Evolutionary conservation across 2,888 invertebrate genomes (phyloP).

Genomic region (Abrostola triplasia): DNA sequence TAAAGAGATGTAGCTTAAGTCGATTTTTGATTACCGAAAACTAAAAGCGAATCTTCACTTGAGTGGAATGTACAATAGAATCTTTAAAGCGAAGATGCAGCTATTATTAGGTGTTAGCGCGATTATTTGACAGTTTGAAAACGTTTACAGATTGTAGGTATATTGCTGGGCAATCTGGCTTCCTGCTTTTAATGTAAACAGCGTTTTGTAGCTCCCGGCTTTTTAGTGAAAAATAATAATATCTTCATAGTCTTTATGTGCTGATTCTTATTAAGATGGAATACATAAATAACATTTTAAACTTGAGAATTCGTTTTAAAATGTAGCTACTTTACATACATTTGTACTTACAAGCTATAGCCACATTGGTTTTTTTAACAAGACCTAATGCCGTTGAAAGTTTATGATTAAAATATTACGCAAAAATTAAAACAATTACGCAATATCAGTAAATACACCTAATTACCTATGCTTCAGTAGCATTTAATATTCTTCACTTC

Average conservation of each 20-base stretch:
- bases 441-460: neutral
- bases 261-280: conserved; percentile 69
- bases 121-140: conserved; percentile 88
- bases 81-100: conserved; percentile 81
- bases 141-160: conserved; percentile 82
- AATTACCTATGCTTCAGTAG: too few relatives aligned
- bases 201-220: conserved; percentile 70
- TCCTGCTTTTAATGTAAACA: conserved; percentile 86
- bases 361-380: neutral
- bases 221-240: conserved; percentile 75
- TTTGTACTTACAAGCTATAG: too few relatives aligned
- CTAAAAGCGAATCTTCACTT: conserved; percentile 62
- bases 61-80: conserved; percentile 78
- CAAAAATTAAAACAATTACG: neutral
- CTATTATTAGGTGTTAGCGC: conserved; percentile 87
- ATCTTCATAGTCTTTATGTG: conserved; percentile 69
- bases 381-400: neutral
- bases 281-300: conserved; percentile 52
- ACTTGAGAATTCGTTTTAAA: conserved; percentile 22
- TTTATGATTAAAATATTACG: neutral
- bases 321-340: conserved; percentile 6
- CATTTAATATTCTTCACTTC: conserved; percentile 23
- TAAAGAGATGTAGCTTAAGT: conserved; percentile 48
- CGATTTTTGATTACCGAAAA: conserved; percentile 29
- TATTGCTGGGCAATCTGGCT: conserved; percentile 87